phyloP scores from a whole-genome alignment of 2,888 invertebrate species.

The Sinhomidia bicolor region DNA sequence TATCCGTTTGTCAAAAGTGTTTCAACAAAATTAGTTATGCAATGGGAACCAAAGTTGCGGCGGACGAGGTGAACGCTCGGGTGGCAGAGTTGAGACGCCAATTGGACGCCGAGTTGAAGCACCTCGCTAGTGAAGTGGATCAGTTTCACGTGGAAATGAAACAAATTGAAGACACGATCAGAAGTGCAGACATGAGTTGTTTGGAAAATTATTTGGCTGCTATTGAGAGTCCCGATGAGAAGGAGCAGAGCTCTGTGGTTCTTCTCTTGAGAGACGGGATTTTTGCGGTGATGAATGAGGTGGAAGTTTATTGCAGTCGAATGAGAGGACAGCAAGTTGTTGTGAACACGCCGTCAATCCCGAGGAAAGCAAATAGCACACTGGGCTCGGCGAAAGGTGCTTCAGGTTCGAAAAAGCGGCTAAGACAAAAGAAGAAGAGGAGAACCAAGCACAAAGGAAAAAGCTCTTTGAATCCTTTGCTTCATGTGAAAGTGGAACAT shows the following conservation, averaged over 20 bases:
- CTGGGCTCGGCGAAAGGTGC: no score
- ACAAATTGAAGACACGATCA: neutral
- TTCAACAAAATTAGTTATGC: conserved; percentile 25
- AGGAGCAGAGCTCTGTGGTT: neutral
- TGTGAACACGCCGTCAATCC: neutral
- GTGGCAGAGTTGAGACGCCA: neutral
- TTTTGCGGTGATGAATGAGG: conserved; percentile 18
- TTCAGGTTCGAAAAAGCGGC: neutral
- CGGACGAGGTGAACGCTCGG: neutral
- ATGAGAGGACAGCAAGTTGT: neutral
- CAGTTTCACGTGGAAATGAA: conserved; percentile 28
- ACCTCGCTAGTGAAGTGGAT: neutral
- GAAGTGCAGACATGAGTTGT: neutral
- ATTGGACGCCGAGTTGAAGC: conserved; percentile 1
- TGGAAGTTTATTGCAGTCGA: neutral
- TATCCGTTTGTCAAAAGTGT: neutral
- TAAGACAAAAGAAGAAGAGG: neutral
- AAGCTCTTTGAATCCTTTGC: neutral
- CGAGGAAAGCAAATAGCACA: neutral
- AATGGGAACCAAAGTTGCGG: conserved; percentile 6
- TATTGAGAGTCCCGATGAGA: neutral
- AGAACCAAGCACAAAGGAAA: neutral
- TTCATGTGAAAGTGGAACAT: neutral
- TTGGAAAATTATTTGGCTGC: neutral
- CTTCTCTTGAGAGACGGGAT: neutral